Base-by-base conservation (phyloP, 1,140 invertebrate species). In the Drosophila pseudoananassae region DNA sequence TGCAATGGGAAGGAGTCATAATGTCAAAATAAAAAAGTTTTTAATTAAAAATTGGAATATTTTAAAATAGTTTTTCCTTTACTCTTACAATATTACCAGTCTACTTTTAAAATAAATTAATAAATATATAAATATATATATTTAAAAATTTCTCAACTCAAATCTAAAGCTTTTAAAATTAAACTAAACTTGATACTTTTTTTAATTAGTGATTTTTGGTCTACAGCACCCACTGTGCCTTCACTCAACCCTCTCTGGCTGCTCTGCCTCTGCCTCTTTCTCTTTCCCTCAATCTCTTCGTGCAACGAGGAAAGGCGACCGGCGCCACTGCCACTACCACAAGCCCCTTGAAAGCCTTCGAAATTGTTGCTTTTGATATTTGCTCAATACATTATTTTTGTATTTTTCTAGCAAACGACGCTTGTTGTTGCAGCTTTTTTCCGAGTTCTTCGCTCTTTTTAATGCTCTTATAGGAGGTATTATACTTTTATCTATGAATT, bases 361-460 rank as follows among this genome's bases (percentile, higher is more conserved):
- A n/a, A n/a, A 17, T 53, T 55, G 25, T 38, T 45, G 43, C 47
- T 76, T 59, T 81, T 85, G 69, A 87, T 85, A 85, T 81, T 85
- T 81, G 77, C 82, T 85, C 82, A 85, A 85, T 81, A 85, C 60
- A 87, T 85, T 82, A 87, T 87, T 87, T 87, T 71, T 72, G 70
- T 76, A 72, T 77, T 72, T 43, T 76, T 53, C 65, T 76, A 59
- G 69, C 63, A 65, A 75, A 57, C 51, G 68, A 57, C 63, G 54
- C 65, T 40, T 56, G 76, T 76, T 75, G 50, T 60, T 53, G 46
- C 46, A 75, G 50, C 25, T 47, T 20, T 57, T 46, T 45, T 43
- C 3, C 0, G 25, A 14, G 20, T 49, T 38, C 54, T 27, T 33
- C 20, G 33, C 54, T 45, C 43, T 36, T 46, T 40, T 33, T 33